These are phyloP conservation scores for Gadopsis marmoratus DNA, from an alignment of 2,797 vertebrate genomes.

Conservation along the genomic window DNA sequence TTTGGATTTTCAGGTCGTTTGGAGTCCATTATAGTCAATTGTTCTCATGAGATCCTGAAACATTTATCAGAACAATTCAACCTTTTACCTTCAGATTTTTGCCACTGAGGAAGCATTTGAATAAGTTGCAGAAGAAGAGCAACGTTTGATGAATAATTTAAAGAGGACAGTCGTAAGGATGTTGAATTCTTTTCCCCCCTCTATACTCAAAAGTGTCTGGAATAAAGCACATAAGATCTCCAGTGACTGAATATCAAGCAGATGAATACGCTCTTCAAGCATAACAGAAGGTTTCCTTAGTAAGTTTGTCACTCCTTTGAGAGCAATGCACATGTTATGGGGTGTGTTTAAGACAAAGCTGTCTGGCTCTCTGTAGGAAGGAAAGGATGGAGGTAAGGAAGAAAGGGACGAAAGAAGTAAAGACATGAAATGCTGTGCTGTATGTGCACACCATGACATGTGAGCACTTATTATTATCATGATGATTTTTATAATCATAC, in stretches of 20 bases:
- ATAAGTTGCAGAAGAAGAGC: conserved; percentile 57
- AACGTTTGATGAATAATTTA: conserved; percentile 76
- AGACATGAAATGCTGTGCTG: neutral
- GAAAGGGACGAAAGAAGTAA: neutral
- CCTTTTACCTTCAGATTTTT: conserved; percentile 66
- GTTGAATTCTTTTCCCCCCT: conserved; percentile 32
- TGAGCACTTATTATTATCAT: neutral
- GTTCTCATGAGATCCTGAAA: conserved; percentile 61
- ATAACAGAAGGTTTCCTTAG: conserved; percentile 39
- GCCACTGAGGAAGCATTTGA: conserved; percentile 64
- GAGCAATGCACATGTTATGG: conserved; percentile 35
- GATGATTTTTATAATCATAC: neutral
- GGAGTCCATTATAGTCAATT: conserved; percentile 40
- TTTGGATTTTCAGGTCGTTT: conserved; percentile 46
- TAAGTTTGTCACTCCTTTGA: conserved; percentile 52
- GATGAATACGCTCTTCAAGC: conserved; percentile 56
- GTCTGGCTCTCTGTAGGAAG: conserved; percentile 3
- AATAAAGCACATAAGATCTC: conserved; percentile 58
- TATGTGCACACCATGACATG: neutral
- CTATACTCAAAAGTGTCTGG: conserved; percentile 37
- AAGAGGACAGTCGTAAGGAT: conserved; percentile 68
- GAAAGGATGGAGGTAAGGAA: conserved; percentile 6
- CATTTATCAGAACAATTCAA: conserved; percentile 72
- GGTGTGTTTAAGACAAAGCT: conserved; percentile 53
- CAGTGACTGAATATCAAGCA: conserved; percentile 63